Percentiles rank a stretch among this genome's conserved stretches.
These are phyloP conservation scores for Epicauta chinensis DNA, from an alignment of 1,140 invertebrate genomes.

Conservation along the genomic window DNA sequence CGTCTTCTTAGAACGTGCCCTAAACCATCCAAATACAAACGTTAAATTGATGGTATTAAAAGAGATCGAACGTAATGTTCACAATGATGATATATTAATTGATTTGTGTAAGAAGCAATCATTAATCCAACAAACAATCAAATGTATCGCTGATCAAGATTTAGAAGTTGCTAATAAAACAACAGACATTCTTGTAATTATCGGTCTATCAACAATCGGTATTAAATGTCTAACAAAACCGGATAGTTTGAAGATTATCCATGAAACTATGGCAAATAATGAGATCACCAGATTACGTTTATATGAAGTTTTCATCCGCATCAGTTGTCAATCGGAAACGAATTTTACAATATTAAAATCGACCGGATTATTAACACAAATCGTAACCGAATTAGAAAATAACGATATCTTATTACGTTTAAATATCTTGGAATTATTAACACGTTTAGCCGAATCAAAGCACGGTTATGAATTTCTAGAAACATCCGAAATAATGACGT, in stretches of 20 bases:
- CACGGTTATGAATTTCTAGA: conserved; percentile 69
- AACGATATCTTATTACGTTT: conserved; percentile 71
- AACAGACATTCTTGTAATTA: conserved; percentile 49
- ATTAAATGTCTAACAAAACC: conserved; percentile 46
- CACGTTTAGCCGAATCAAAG: conserved; percentile 56
- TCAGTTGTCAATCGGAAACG: conserved; percentile 52
- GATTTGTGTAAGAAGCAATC: conserved; percentile 47
- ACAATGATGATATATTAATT: conserved; percentile 28
- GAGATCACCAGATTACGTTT: conserved; percentile 53
- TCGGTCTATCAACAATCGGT: conserved; percentile 43
- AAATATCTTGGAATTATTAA: conserved; percentile 70
- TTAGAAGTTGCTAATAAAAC: conserved; percentile 54
- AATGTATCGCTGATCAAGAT: conserved; percentile 53
- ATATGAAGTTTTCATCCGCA: conserved; percentile 61
- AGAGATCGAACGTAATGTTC: conserved; percentile 38
- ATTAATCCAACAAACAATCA: conserved; percentile 48
- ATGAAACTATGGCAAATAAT: conserved; percentile 46
- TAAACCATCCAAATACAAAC: conserved; percentile 47
- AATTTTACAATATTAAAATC: conserved; percentile 50
- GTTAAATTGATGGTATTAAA: conserved; percentile 51
- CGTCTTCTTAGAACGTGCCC: conserved; percentile 46
- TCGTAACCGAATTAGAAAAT: conserved; percentile 59
- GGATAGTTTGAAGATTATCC: conserved; percentile 47
- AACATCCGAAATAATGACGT: conserved; percentile 54
- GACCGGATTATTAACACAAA: conserved; percentile 58